These are phyloP conservation scores for Coreoperca whiteheadi DNA, from an alignment of 2,113 vertebrate species.

Conservation along the genomic window DNA sequence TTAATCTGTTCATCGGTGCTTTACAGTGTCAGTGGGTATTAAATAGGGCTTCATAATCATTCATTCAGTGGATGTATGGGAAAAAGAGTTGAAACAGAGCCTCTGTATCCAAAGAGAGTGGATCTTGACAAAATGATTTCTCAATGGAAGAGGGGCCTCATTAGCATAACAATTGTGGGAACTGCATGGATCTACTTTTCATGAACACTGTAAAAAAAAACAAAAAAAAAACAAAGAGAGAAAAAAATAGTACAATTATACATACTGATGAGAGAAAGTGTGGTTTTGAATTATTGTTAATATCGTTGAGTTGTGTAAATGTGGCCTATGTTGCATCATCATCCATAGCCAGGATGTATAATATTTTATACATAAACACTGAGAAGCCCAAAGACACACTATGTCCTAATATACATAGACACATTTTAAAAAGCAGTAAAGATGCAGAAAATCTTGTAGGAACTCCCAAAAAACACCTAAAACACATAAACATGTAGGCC, in stretches of 20 bases:
- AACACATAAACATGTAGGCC: background rate
- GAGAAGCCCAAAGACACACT: background rate
- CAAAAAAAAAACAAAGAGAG: conserved; percentile 56
- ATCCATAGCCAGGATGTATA: background rate
- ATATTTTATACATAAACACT: background rate
- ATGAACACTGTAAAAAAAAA: conserved; percentile 74
- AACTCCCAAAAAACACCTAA: background rate
- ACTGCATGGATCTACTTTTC: conserved; percentile 83
- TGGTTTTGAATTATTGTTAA: conserved; percentile 29
- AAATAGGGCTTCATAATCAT: conserved; percentile 80
- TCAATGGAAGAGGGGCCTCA: conserved; percentile 84
- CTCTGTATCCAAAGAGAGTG: conserved; percentile 74
- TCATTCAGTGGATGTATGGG: conserved; percentile 82
- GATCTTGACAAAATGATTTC: conserved; percentile 87
- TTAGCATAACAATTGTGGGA: conserved; percentile 88
- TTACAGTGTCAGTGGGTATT: conserved; percentile 74
- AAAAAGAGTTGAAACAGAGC: conserved; percentile 77
- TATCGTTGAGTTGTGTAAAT: conserved; percentile 21
- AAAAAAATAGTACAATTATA: conserved; percentile 53
- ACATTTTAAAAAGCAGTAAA: background rate
- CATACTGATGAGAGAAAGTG: conserved; percentile 9
- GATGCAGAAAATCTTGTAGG: background rate
- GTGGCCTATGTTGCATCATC: background rate
- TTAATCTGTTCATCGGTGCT: conserved; percentile 64
- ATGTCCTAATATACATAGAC: background rate